phyloP scores from a whole-genome alignment of 2,113 vertebrate genomes.

The Tychaedon coryphoeus region DNA sequence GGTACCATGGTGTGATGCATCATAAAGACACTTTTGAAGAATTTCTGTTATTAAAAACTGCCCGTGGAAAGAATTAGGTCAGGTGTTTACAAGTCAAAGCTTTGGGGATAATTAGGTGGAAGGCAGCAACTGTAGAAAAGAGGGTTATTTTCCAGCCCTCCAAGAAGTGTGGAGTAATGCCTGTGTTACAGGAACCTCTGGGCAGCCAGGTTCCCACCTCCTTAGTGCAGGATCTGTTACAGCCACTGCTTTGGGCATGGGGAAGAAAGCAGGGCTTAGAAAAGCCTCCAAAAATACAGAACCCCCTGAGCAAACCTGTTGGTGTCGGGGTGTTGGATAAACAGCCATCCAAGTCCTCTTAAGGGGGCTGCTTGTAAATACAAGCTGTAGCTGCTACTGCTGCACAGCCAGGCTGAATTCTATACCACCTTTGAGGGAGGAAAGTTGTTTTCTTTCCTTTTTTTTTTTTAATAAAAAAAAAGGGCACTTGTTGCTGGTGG shows the following conservation, averaged over 20 bases:
- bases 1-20: slow-evolving; percentile 51
- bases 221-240: slow-evolving; percentile 6
- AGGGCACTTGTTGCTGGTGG: background rate
- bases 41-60: slow-evolving; percentile 67
- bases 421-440: slow-evolving; percentile 24
- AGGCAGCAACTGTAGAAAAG: slow-evolving; percentile 25
- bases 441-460: background rate
- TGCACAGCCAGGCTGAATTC: background rate
- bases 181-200: background rate
- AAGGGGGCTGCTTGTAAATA: slow-evolving; percentile 34
- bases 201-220: slow-evolving; percentile 1
- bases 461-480: background rate
- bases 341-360: background rate
- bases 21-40: slow-evolving; percentile 71
- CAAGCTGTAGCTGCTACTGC: background rate
- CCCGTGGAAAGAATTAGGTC: slow-evolving; percentile 70
- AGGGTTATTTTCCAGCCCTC: slow-evolving; percentile 58
- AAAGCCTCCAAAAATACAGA: slow-evolving; percentile 10
- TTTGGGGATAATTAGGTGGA: slow-evolving; percentile 67
- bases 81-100: slow-evolving; percentile 69
- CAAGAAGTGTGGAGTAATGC: slow-evolving; percentile 13
- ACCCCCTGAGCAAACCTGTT: background rate
- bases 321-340: slow-evolving; percentile 6
- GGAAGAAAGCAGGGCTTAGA: slow-evolving; percentile 27
- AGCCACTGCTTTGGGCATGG: background rate